Percentiles rank a stretch among this genome's conserved stretches.
These are phyloP conservation scores for Pogonognathellus flavescens DNA, from an alignment of 1,140 invertebrate species.

Conservation along the genomic window DNA sequence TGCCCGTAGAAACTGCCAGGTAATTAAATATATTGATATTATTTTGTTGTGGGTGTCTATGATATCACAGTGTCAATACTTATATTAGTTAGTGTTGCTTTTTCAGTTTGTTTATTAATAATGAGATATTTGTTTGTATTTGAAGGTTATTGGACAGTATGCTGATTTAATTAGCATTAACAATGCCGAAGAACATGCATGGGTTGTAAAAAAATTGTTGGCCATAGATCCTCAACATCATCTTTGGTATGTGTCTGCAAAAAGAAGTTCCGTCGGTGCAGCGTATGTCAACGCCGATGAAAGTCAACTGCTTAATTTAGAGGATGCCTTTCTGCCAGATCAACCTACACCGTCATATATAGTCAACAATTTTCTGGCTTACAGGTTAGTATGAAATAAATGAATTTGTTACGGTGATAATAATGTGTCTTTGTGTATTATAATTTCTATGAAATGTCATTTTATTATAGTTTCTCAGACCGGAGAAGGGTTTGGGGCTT, in stretches of 20 bases:
- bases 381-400: slow-evolving; percentile 70
- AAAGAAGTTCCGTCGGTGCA: slow-evolving; percentile 78
- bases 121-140: slow-evolving; percentile 6
- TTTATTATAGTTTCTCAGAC: slow-evolving; percentile 80
- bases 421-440: background rate
- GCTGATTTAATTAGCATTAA: slow-evolving; percentile 85
- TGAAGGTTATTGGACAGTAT: slow-evolving; percentile 75
- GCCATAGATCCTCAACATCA: slow-evolving; percentile 86
- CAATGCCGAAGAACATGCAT: slow-evolving; percentile 87
- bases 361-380: slow-evolving; percentile 73
- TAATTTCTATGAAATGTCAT: slow-evolving; percentile 54
- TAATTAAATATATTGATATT: too few species aligned
- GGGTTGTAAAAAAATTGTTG: slow-evolving; percentile 83
- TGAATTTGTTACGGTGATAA: too few species aligned
- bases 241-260: slow-evolving; percentile 86
- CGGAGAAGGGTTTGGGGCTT: slow-evolving; percentile 85
- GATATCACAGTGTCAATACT: too few species aligned
- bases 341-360: slow-evolving; percentile 68
- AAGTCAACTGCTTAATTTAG: slow-evolving; percentile 81
- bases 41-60: too few species aligned
- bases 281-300: slow-evolving; percentile 88
- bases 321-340: slow-evolving; percentile 84
- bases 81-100: slow-evolving; percentile 14
- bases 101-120: slow-evolving; percentile 34
- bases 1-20: slow-evolving; percentile 83